These are phyloP conservation scores for Lepus europaeus DNA, from an alignment of 2,113 vertebrate species.

Conservation along the genomic window DNA sequence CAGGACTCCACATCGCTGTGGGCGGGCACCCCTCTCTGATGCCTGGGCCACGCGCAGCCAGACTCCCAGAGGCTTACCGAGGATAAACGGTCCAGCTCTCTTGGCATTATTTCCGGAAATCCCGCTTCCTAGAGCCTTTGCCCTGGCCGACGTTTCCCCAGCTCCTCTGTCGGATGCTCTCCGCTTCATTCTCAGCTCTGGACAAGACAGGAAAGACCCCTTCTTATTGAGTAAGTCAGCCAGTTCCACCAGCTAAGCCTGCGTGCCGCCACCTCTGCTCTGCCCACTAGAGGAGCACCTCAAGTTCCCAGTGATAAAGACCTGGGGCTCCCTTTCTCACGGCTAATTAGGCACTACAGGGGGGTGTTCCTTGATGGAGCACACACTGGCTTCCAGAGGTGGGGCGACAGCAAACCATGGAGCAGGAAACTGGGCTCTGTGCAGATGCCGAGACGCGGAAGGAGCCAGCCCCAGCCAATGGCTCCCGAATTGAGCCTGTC, in stretches of 20 bases:
- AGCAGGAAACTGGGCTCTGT: neutral
- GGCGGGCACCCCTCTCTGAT: neutral
- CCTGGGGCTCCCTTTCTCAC: conserved; percentile 49
- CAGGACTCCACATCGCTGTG: neutral
- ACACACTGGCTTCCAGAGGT: conserved; percentile 37
- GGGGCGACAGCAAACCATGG: conserved; percentile 14
- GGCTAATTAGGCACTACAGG: conserved; percentile 63
- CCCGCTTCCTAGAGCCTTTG: conserved; percentile 95
- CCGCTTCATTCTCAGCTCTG: conserved; percentile 97
- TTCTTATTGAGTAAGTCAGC: conserved; percentile 46
- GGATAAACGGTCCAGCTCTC: conserved; percentile 97
- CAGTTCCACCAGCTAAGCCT: neutral
- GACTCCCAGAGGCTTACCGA: conserved; percentile 89
- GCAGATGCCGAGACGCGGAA: neutral
- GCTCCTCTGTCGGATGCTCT: conserved; percentile 96
- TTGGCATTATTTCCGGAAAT: conserved; percentile 97
- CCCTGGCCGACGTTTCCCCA: conserved; percentile 95
- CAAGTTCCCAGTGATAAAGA: conserved; percentile 59
- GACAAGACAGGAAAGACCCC: conserved; percentile 75
- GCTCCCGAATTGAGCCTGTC: neutral
- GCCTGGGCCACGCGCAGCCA: neutral
- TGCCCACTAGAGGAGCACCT: neutral
- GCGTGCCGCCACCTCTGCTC: conserved; percentile 59
- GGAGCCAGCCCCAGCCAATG: neutral
- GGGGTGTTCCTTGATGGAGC: neutral